These are phyloP conservation scores for Drosophila prolongata DNA, from an alignment of 2,888 invertebrate species.

Conservation along the genomic window DNA sequence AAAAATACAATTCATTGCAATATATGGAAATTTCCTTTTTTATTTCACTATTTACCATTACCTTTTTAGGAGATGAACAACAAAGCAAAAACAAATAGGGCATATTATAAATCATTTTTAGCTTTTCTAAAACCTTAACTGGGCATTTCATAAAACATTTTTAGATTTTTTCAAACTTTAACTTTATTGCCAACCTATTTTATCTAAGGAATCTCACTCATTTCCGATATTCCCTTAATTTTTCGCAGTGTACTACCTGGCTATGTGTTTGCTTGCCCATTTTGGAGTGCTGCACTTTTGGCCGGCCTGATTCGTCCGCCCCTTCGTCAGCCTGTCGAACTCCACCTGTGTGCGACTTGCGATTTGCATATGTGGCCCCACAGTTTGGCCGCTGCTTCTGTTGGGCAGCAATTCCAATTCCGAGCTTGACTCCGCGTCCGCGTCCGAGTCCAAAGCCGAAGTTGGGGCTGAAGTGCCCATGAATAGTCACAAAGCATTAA, in stretches of 20 bases:
- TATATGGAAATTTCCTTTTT: too few relatives aligned
- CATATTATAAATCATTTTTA: too few relatives aligned
- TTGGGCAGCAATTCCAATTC: constrained; percentile 61
- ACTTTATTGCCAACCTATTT: too few relatives aligned
- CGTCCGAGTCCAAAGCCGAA: constrained; percentile 18
- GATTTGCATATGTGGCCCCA: constrained; percentile 75
- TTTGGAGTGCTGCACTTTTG: constrained; percentile 79
- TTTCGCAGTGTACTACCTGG: constrained; percentile 17
- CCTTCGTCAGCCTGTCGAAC: constrained; percentile 73
- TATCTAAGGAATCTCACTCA: too few relatives aligned
- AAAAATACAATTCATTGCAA: too few relatives aligned
- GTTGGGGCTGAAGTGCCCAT: constrained; percentile 68
- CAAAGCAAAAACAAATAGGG: too few relatives aligned
- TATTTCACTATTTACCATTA: too few relatives aligned
- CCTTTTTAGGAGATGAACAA: too few relatives aligned
- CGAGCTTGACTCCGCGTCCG: constrained; percentile 26
- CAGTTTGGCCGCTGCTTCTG: constrained; percentile 70
- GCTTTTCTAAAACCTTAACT: too few relatives aligned
- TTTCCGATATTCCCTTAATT: not conserved
- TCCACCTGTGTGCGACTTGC: constrained; percentile 78
- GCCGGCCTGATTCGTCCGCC: constrained; percentile 46
- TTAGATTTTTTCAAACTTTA: too few relatives aligned
- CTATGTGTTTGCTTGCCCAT: constrained; percentile 66
- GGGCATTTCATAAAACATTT: too few relatives aligned
- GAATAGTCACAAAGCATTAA: constrained; percentile 80